A percentile compares a stretch with the other conserved stretches of the same genome.
phyloP scores from a whole-genome alignment of 2,888 invertebrate genomes.

The Neuroscelio doddi region DNA sequence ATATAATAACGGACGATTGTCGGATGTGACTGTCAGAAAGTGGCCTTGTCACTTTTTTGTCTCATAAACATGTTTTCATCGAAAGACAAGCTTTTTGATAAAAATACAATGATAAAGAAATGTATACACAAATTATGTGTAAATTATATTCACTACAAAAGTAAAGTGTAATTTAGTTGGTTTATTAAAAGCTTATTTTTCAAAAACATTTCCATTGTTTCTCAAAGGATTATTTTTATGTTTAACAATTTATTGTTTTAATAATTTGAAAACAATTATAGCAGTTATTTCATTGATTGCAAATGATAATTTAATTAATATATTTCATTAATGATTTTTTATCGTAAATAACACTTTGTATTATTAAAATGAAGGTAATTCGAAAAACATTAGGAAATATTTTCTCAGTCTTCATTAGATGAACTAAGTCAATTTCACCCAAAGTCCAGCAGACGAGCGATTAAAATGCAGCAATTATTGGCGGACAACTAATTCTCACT shows the following conservation, averaged over 20 bases:
- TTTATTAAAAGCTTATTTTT: too few species aligned
- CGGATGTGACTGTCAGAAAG: not conserved
- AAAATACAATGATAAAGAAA: too few species aligned
- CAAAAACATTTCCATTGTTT: too few species aligned
- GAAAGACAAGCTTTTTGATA: too few species aligned
- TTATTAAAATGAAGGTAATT: not conserved
- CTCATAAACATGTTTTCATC: not conserved
- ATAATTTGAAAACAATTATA: too few species aligned
- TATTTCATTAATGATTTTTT: not conserved
- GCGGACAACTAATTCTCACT: conserved; percentile 65
- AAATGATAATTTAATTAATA: too few species aligned
- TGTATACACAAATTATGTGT: too few species aligned
- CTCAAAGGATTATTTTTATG: too few species aligned
- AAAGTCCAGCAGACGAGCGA: conserved; percentile 57
- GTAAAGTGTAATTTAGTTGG: too few species aligned
- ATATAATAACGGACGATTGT: not conserved
- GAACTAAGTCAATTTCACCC: conserved; percentile 39
- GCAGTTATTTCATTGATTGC: too few species aligned
- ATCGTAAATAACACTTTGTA: not conserved
- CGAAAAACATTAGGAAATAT: conserved; percentile 36
- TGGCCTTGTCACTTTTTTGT: not conserved
- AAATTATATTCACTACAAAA: too few species aligned
- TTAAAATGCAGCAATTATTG: conserved; percentile 62
- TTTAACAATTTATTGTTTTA: too few species aligned
- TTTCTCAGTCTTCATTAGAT: conserved; percentile 32